Conservation (phyloP, 2,113 vertebrate species). For the Sebastes fasciatus region DNA sequence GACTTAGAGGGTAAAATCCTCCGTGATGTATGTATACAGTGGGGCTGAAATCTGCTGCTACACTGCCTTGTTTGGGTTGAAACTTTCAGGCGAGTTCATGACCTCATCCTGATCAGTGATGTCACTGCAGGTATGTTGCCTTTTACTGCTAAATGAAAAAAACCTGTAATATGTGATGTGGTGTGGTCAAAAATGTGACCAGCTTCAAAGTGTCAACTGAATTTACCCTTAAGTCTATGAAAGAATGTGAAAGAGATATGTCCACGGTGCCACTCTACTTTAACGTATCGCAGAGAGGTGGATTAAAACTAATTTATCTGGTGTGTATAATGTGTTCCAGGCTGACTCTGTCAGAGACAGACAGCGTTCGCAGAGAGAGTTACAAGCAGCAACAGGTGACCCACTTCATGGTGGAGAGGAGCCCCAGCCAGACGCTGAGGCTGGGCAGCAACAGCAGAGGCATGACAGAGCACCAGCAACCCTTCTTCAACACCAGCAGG, state of each 20-base stretch:
- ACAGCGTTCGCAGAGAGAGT: constrained; percentile 65
- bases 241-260: not conserved
- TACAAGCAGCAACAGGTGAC: constrained; percentile 79
- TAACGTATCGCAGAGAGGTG: not conserved
- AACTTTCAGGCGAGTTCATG: too few relatives aligned
- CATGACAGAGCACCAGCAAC: constrained; percentile 69
- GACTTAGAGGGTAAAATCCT: not conserved
- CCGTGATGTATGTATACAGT: not conserved
- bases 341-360: constrained; percentile 69
- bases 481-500: constrained; percentile 50
- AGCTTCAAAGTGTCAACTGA: not conserved
- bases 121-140: not conserved
- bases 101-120: too few relatives aligned
- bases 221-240: not conserved
- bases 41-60: not conserved
- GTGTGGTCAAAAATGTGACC: not conserved
- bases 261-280: not conserved
- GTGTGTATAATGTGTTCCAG: constrained; percentile 47
- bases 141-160: not conserved
- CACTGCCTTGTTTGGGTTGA: not conserved
- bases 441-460: constrained; percentile 64
- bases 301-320: not conserved
- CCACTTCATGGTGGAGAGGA: constrained; percentile 74
- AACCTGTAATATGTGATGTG: not conserved
- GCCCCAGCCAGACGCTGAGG: constrained; percentile 69